Evolutionary conservation across 2,797 vertebrate species (phyloP).

Genomic region (Euthynnus affinis): DNA sequence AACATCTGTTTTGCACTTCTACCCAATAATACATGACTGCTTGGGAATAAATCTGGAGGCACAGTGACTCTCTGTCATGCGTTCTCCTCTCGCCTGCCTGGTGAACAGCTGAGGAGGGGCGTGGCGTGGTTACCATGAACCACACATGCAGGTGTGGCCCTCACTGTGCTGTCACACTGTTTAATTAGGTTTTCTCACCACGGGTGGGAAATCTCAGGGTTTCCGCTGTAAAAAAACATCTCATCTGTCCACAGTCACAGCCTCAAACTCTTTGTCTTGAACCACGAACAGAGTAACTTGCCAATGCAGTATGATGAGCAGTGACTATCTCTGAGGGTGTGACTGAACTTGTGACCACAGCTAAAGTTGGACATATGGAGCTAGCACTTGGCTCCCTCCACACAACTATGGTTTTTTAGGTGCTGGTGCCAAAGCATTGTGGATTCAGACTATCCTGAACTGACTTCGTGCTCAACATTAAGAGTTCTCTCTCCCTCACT

Average conservation of each 20-base stretch:
- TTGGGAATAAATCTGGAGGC: slow-evolving; percentile 10
- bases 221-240: slow-evolving; percentile 44
- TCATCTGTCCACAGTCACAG: slow-evolving; percentile 24
- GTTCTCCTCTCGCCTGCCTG: slow-evolving; percentile 32
- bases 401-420: slow-evolving; percentile 10
- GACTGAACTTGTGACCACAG: slow-evolving; percentile 48
- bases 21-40: slow-evolving; percentile 23
- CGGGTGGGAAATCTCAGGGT: slow-evolving; percentile 33
- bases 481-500: background rate
- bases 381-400: slow-evolving; percentile 37
- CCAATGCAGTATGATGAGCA: slow-evolving; percentile 12
- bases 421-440: slow-evolving; percentile 9
- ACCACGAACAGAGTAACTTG: slow-evolving; percentile 24
- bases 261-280: slow-evolving; percentile 55
- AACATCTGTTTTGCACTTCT: slow-evolving; percentile 44
- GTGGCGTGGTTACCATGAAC: slow-evolving; percentile 48
- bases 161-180: slow-evolving; percentile 47
- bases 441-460: background rate
- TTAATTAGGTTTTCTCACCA: slow-evolving; percentile 61
- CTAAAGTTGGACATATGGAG: slow-evolving; percentile 49
- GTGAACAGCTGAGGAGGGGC: slow-evolving; percentile 63
- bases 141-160: slow-evolving; percentile 71
- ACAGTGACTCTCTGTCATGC: background rate
- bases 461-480: slow-evolving; percentile 4
- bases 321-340: slow-evolving; percentile 38